Conservation (phyloP, 2,888 invertebrate species). For the Chrysina gloriosa region DNA sequence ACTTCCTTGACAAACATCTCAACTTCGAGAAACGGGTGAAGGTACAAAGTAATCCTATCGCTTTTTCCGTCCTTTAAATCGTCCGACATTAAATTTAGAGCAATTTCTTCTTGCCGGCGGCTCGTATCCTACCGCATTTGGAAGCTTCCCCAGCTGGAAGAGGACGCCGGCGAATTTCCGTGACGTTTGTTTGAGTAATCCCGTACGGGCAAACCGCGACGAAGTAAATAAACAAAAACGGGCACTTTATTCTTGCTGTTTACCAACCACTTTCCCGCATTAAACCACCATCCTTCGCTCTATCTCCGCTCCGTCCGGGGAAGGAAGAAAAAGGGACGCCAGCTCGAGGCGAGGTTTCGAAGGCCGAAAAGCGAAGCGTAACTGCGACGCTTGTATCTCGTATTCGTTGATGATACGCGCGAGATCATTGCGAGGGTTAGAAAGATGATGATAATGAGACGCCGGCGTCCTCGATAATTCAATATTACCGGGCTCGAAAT, state of each 20-base stretch:
- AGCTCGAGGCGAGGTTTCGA: too few relatives aligned
- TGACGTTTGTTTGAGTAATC: conserved; percentile 22
- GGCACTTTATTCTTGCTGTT: conserved; percentile 28
- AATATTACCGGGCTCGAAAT: background rate
- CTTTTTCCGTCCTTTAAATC: background rate
- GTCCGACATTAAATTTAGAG: background rate
- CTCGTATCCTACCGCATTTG: background rate
- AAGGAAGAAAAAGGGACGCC: background rate
- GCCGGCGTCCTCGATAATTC: background rate
- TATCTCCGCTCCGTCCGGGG: background rate
- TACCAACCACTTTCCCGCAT: conserved; percentile 28
- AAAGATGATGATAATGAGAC: background rate
- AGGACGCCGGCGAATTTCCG: background rate
- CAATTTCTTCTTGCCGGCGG: background rate
- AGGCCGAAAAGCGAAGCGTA: background rate
- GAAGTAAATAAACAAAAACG: conserved; percentile 24
- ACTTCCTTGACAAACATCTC: background rate
- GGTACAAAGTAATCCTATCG: background rate
- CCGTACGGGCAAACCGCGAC: background rate
- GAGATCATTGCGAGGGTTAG: background rate
- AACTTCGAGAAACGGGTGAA: background rate
- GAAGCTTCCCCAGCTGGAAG: background rate
- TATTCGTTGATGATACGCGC: background rate
- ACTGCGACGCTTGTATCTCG: background rate
- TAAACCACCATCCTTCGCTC: conserved; percentile 1